Conservation (phyloP, 2,797 vertebrate genomes). For the Synaphobranchus kaupii region DNA sequence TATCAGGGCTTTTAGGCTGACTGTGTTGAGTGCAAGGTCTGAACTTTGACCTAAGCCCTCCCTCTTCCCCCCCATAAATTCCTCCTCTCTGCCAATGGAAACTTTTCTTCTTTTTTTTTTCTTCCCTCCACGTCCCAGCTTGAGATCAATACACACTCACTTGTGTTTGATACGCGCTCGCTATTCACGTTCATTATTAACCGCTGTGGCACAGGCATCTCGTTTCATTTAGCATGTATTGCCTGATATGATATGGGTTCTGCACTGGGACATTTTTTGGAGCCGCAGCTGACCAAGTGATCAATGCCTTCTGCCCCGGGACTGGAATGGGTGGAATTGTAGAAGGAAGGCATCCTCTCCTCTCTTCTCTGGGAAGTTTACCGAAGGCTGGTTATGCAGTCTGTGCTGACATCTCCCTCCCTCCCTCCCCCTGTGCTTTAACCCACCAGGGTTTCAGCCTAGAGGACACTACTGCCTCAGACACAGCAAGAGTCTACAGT, state of each 20-base stretch:
- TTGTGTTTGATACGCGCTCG: not conserved
- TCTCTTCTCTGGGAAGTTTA: not conserved
- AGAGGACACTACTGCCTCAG: slow-evolving; percentile 63
- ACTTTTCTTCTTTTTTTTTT: slow-evolving; percentile 50
- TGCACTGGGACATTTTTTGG: not conserved
- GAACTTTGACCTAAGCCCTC: slow-evolving; percentile 77
- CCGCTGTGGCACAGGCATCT: not conserved
- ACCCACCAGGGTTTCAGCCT: slow-evolving; percentile 59
- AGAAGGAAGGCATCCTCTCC: not conserved
- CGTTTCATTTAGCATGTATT: not conserved
- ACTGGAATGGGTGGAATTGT: not conserved
- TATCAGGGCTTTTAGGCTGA: slow-evolving; percentile 87
- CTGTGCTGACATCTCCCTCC: slow-evolving; percentile 34
- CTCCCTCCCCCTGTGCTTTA: slow-evolving; percentile 36
- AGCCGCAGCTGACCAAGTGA: not conserved
- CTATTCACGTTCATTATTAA: not conserved
- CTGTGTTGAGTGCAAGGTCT: slow-evolving; percentile 83
- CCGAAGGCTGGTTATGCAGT: not conserved
- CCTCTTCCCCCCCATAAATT: slow-evolving; percentile 69
- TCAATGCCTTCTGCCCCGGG: not conserved
- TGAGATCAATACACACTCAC: slow-evolving; percentile 5
- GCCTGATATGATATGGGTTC: not conserved
- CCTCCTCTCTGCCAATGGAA: slow-evolving; percentile 62
- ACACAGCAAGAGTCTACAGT: slow-evolving; percentile 37
- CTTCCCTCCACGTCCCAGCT: slow-evolving; percentile 52